These are phyloP conservation scores for Gadopsis marmoratus DNA, from an alignment of 2,797 vertebrate species.

Conservation along the genomic window DNA sequence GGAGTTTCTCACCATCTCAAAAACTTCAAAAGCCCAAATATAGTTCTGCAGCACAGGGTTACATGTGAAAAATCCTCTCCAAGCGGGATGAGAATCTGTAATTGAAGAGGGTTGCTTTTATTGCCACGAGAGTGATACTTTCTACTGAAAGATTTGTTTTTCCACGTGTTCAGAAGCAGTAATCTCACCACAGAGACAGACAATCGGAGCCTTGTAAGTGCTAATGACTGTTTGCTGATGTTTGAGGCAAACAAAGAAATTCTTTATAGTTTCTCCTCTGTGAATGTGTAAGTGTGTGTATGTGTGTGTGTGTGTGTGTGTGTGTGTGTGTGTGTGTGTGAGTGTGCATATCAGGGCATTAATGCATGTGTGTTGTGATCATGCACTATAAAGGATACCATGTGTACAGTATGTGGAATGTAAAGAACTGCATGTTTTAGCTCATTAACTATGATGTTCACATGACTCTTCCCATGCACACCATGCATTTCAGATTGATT, in stretches of 20 bases:
- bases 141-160: slow-evolving; percentile 37
- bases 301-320: no score
- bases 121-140: slow-evolving; percentile 39
- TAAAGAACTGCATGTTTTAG: slow-evolving; percentile 6
- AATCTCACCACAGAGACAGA: slow-evolving; percentile 71
- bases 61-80: slow-evolving; percentile 44
- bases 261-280: slow-evolving; percentile 19
- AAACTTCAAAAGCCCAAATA: slow-evolving; percentile 60
- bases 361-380: background rate
- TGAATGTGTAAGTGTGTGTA: background rate
- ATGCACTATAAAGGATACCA: background rate
- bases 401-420: background rate
- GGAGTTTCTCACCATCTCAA: slow-evolving; percentile 66
- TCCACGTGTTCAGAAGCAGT: slow-evolving; percentile 58
- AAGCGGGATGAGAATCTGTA: slow-evolving; percentile 46
- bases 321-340: no score
- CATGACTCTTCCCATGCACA: slow-evolving; percentile 2
- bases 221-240: slow-evolving; percentile 77
- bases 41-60: slow-evolving; percentile 54
- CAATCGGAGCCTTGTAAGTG: slow-evolving; percentile 58
- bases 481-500: slow-evolving; percentile 6
- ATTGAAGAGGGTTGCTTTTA: slow-evolving; percentile 40
- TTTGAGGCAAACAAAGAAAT: slow-evolving; percentile 55
- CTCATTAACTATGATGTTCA: slow-evolving; percentile 17
- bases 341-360: background rate